Evolutionary conservation across 2,113 vertebrate species (phyloP).

Genomic region (Scalopus aquaticus): DNA sequence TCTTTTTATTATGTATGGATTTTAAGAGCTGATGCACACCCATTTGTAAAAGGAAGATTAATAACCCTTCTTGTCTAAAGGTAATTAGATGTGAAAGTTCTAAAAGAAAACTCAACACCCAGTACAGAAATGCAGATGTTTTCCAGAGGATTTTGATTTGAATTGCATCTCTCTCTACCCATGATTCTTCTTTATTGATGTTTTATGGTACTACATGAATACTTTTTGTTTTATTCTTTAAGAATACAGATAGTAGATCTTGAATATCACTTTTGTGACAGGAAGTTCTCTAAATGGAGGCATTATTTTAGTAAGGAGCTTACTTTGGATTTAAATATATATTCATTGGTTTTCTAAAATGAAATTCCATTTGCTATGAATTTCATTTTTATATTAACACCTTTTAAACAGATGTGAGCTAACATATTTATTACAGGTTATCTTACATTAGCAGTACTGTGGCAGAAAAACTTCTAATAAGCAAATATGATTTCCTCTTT

Average conservation of each 20-base stretch:
- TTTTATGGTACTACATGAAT: not conserved
- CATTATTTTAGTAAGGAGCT: constrained; percentile 48
- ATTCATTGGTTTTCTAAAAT: constrained; percentile 38
- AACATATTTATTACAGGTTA: not conserved
- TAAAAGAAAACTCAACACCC: not conserved
- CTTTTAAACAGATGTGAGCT: constrained; percentile 24
- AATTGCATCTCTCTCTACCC: not conserved
- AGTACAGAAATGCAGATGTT: not conserved
- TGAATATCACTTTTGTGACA: constrained; percentile 14
- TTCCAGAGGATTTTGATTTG: constrained; percentile 40
- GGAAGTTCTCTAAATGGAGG: constrained; percentile 17
- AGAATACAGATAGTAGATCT: not conserved
- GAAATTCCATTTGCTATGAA: not conserved
- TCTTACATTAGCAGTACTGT: not conserved
- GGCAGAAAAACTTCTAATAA: not conserved
- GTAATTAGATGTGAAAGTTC: constrained; percentile 3
- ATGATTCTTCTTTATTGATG: not conserved
- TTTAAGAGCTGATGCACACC: not conserved
- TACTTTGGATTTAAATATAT: not conserved
- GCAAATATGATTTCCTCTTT: not conserved
- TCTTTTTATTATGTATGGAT: constrained; percentile 27
- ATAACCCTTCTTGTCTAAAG: not conserved
- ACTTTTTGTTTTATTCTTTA: constrained; percentile 1
- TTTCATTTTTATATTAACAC: constrained; percentile 40
- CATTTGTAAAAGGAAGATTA: constrained; percentile 37